phyloP scores from a whole-genome alignment of 2,888 invertebrate species.

The Aphodius sticticus region DNA sequence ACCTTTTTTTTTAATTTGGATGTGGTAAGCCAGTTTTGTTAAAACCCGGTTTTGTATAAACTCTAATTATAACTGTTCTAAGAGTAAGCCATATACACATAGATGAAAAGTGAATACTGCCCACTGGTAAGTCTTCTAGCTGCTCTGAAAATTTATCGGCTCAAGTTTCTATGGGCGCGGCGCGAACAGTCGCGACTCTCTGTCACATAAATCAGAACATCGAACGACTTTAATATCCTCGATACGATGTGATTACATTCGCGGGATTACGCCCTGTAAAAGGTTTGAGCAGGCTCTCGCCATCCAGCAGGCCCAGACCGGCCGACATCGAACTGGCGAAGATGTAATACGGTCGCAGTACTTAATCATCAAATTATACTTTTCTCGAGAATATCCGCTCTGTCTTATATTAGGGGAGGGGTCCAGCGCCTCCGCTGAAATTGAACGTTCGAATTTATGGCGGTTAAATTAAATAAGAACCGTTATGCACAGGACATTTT shows the following conservation, averaged over 20 bases:
- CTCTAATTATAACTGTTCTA: background rate
- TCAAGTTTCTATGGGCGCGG: slow-evolving; percentile 13
- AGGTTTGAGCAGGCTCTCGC: slow-evolving; percentile 20
- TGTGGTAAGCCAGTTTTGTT: too few relatives aligned
- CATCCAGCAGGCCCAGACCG: slow-evolving; percentile 5
- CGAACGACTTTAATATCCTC: slow-evolving; percentile 55
- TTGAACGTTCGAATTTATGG: background rate
- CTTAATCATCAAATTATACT: slow-evolving; percentile 30
- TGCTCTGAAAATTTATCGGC: slow-evolving; percentile 16
- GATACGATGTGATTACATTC: slow-evolving; percentile 55
- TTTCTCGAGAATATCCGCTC: slow-evolving; percentile 17
- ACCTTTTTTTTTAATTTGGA: too few relatives aligned
- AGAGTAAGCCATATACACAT: background rate
- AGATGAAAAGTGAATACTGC: background rate
- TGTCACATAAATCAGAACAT: slow-evolving; percentile 54
- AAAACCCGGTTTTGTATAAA: too few relatives aligned
- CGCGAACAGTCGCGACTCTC: slow-evolving; percentile 30
- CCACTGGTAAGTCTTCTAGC: background rate
- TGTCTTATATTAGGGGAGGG: slow-evolving; percentile 16
- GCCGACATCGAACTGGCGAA: slow-evolving; percentile 8
- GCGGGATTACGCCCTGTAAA: slow-evolving; percentile 34
- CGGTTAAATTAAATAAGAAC: background rate
- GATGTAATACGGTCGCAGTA: slow-evolving; percentile 24
- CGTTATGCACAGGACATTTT: background rate
- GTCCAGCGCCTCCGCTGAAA: background rate